Evolutionary conservation across 1,140 invertebrate genomes (phyloP), one percentile per base, ranked within the genome.

Genomic region (Anoplolepis gracilipes): DNA sequence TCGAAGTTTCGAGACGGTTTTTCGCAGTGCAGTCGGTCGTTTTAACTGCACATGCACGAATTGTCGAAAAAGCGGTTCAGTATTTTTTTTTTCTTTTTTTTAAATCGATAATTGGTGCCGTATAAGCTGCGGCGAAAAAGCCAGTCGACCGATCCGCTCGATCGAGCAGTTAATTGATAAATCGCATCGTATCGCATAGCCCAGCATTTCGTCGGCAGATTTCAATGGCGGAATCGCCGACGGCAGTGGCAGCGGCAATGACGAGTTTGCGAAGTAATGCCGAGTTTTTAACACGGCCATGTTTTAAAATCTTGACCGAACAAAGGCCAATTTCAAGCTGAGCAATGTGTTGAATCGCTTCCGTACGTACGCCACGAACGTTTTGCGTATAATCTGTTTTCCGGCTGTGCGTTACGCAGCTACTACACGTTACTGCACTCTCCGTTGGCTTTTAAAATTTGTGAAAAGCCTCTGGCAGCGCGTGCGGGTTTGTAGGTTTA

Each of bases 81-180:
- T 84, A 76, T 76, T 64, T 49, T 75, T 69, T 62, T 39, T 75
- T 59, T 62, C 28, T 61, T 62, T 53, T 39, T 30, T 42, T 13
- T 13, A 55, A 69, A 81, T 85, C 84, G 77, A 85, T 85, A 85
- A 85, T 85, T 70, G 84, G 36, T 53, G 28, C 65, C 59, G 65
- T 84, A 77, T 78, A 79, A 78, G 73, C 84, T 55, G 36, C 62
- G 53, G 33, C 53, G 57, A 86, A 86, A 89, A 81, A 75, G 65
- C 16, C 70, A 33, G 46, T 53, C 62, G 61, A 49, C 39, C 69
- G 73, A 86, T 78, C 11, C 76, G 59, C 13, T 55, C 86, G 82
- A 90, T 88, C 46, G 85, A 70, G 78, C 88, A 82, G 72, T 87
- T 87, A 87, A 90, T 90, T 90, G 89, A 85, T 78, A 85, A 84